Base-by-base conservation (phyloP, 2,797 vertebrate species). In the Pangasius larnaudii region DNA sequence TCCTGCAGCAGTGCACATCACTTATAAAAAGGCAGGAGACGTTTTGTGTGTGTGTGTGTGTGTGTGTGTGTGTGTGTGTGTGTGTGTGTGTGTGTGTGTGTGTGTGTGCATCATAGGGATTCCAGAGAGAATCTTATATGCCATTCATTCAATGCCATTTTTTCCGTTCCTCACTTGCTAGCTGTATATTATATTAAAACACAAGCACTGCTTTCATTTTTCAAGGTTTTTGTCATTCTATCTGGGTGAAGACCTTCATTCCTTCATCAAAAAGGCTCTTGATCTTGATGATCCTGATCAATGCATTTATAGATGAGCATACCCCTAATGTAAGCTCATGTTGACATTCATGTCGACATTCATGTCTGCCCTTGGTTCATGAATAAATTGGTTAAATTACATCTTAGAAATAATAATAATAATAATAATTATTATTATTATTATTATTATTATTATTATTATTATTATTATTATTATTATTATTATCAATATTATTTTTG, bases 1-100 rank as follows among this genome's bases (percentile, higher is more conserved):
- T 97, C 96, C 96, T 96, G 95, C 97, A 97, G 96, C 95, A 96
- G 93, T 94, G 94, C 96, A 97, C 97, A 96, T 96, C 96, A 95
- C 94, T 91, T 91, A 87, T 87, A 78, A 87, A 87, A 84, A 86
- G 56, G 71, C 36, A 49, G 59, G 56, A 82, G 59, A 82, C 13
- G 9, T 82, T n/a, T 19, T 18, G 74, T 77, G 74, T 30, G 74
- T 75, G 72, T 75, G 74, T 75, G 72, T 75, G 72, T 75, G 39
- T 75, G 42, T 51, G 27, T 51, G 27, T 81, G 49, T 77, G 80
- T 82, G 39, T 85, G 74, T 61, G 85, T 30, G 16, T 56, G 46
- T 49, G n/a, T 79, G 51, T 33, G 77, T 79, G 77, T 36, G 77
- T 79, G 77, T 33, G 51, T 58, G 77, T 19, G 6, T 53, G 77